Evolutionary conservation across 1,140 invertebrate genomes (phyloP).

Genomic region (Phymorhynchus buccinoides): DNA sequence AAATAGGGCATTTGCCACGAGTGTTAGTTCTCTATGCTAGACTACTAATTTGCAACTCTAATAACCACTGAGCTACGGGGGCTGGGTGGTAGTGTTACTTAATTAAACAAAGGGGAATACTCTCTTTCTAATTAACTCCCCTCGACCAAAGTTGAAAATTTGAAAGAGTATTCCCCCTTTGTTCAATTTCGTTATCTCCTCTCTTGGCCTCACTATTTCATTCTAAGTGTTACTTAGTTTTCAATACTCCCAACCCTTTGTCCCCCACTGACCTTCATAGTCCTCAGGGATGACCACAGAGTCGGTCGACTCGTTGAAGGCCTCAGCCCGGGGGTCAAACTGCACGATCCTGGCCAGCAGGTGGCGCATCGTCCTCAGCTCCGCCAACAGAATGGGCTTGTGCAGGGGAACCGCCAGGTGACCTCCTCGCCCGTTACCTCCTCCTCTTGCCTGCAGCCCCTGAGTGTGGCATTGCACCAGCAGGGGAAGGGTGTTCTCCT

Average conservation of each 20-base stretch:
- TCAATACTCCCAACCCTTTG: neutral
- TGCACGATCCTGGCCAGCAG: constrained; percentile 29
- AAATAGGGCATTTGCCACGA: too few species aligned
- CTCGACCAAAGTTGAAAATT: too few species aligned
- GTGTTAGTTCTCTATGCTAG: too few species aligned
- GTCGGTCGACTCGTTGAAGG: constrained; percentile 27
- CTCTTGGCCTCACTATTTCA: too few species aligned
- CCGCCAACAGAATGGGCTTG: constrained; percentile 19
- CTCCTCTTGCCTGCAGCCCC: neutral
- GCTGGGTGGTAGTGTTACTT: too few species aligned
- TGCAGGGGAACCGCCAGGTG: constrained; percentile 8
- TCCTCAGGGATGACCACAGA: constrained; percentile 37
- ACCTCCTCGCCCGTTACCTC: neutral
- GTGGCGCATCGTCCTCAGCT: constrained; percentile 4
- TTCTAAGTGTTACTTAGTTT: neutral
- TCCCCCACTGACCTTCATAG: constrained; percentile 23
- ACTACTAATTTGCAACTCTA: too few species aligned
- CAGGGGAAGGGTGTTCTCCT: constrained; percentile 21
- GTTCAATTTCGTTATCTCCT: too few species aligned
- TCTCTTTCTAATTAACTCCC: too few species aligned
- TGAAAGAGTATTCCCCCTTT: too few species aligned
- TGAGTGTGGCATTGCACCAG: constrained; percentile 12
- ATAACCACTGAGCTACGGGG: too few species aligned
- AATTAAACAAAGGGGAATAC: too few species aligned
- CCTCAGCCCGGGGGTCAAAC: neutral